Evolutionary conservation across 30 jellyfish, hydroid and myxozoan species (phyloP), one percentile per base, ranked within the genome.

Genomic region (Sanderia malayensis): DNA sequence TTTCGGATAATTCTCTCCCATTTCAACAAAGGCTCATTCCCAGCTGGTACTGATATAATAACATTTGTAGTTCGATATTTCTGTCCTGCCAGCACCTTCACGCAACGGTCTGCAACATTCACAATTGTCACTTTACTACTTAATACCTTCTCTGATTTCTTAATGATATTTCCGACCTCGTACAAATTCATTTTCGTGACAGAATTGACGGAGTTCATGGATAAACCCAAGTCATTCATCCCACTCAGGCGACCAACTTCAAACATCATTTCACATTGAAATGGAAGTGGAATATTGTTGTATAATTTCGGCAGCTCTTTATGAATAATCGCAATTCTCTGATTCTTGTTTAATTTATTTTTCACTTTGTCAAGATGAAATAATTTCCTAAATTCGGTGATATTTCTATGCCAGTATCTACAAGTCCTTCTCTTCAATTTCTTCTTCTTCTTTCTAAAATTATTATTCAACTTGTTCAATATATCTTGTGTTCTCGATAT

Each of bases 191-290:
- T 46, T 29, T 71, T 72, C 29, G 94, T 55, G 28, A 71, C 74
- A 26, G 70, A 71, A 58, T 49, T 62, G 26, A 70, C 81, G 30
- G 82, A 71, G 29, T 71, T 82, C 8, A 61, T 82, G 6, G 75
- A 65, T 2, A 46, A 63, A 2, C 71, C 81, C 21, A 31, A 44
- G 2, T 66, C 62, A 26, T 47, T 49, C 25, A 33, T 44, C 19
- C 33, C 82, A 64, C 94, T 82, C 49, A 28, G 27, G 11, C 86
- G 77, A 19, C 94, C 94, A 7, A 71, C 79, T 31, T 82, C 94
- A 20, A 67, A 62, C 63, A 82, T 28, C 20, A 82, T 47, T 63
- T 82, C 85, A 23, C 94, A 82, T 44, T 82, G 94, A 71, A 82
- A 82, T 0, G 94, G 94, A 59, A 82, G 49, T 37, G 94, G 94